Evolutionary conservation across 1,140 invertebrate species (phyloP).

Genomic region (Polypedilum pembai): DNA sequence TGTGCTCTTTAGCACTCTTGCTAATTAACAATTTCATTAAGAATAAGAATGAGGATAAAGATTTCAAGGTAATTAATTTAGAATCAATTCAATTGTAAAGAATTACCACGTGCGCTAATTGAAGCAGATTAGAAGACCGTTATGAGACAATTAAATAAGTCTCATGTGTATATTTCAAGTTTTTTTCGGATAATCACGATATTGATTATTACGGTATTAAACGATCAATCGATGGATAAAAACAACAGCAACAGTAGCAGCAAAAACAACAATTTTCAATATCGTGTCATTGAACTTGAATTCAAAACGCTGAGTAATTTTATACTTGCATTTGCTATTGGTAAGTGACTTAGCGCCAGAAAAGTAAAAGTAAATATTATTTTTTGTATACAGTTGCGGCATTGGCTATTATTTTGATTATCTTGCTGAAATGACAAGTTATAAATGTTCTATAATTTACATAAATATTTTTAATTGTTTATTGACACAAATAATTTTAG

Average conservation of each 20-base stretch:
- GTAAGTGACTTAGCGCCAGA: neutral
- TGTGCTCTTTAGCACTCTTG: too few species aligned
- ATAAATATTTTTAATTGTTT: neutral
- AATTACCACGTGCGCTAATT: too few species aligned
- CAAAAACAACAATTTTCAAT: conserved; percentile 3
- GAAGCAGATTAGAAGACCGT: too few species aligned
- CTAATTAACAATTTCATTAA: too few species aligned
- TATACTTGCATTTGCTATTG: neutral
- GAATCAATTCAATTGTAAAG: too few species aligned
- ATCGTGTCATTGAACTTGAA: conserved; percentile 16
- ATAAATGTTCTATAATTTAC: neutral
- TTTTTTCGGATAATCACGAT: too few species aligned
- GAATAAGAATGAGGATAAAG: too few species aligned
- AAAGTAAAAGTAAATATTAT: neutral
- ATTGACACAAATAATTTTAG: neutral
- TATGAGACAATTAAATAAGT: too few species aligned
- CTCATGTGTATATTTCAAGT: too few species aligned
- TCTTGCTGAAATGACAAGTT: neutral
- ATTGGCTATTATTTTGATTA: neutral
- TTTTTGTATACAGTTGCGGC: neutral
- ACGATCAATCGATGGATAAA: neutral
- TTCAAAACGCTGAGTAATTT: neutral
- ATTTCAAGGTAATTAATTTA: too few species aligned
- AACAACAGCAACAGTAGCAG: neutral
- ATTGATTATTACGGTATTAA: too few species aligned